A percentile compares a stretch with the other conserved stretches of the same genome.
Evolutionary conservation across 2,797 vertebrate species (phyloP).

Genomic region (Sparidentex hasta): DNA sequence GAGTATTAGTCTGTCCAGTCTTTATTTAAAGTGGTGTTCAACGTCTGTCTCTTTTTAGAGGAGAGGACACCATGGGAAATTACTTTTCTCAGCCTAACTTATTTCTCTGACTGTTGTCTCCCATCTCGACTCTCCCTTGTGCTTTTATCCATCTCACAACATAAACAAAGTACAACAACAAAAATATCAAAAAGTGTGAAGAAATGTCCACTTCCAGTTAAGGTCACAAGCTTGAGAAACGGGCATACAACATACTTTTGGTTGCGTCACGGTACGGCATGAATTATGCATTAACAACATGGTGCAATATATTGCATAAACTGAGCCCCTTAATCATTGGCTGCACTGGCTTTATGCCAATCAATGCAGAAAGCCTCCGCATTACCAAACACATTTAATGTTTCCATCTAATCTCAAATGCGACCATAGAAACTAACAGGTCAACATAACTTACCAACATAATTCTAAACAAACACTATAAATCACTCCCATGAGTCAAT

Average conservation of each 20-base stretch:
- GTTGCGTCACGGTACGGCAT: neutral
- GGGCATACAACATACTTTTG: neutral
- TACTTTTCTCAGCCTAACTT: too few species aligned
- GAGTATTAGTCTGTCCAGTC: too few species aligned
- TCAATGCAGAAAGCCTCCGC: neutral
- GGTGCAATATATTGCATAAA: neutral
- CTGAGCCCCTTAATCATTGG: neutral
- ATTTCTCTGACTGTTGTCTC: too few species aligned
- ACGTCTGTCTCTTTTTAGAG: too few species aligned
- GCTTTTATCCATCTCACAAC: neutral
- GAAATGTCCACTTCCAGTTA: neutral
- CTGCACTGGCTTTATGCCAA: neutral
- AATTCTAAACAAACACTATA: slow-evolving; percentile 7
- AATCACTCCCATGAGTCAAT: slow-evolving; percentile 33
- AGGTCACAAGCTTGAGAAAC: neutral
- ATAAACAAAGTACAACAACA: neutral
- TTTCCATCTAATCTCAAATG: slow-evolving; percentile 7
- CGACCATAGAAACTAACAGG: neutral
- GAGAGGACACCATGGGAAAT: too few species aligned
- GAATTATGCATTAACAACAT: neutral
- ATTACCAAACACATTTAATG: neutral
- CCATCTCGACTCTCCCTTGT: too few species aligned
- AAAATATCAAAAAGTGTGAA: neutral
- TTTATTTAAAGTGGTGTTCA: too few species aligned
- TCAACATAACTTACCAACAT: neutral